These are phyloP conservation scores for Caenorhabditis wallacei DNA, from an alignment of 2,888 invertebrate species.

Conservation along the genomic window DNA sequence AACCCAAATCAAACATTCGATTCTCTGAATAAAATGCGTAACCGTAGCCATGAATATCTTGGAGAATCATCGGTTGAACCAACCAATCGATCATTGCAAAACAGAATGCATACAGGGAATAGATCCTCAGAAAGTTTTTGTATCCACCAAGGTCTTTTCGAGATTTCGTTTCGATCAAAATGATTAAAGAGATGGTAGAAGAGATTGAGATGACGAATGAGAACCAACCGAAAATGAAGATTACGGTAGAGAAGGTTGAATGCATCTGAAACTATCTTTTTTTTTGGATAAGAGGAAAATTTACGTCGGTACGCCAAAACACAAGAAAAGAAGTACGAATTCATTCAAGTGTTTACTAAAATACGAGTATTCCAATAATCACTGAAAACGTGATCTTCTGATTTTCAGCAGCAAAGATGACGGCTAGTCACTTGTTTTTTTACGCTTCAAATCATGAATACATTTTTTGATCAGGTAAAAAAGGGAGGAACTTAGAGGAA, in stretches of 20 bases:
- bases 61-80: not conserved
- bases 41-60: constrained; percentile 23
- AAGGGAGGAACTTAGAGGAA: not conserved
- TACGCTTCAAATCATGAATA: not conserved
- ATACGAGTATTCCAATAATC: not conserved
- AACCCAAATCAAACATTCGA: constrained; percentile 31
- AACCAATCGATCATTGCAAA: constrained; percentile 26
- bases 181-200: constrained; percentile 16
- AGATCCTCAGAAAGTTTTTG: constrained; percentile 38
- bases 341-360: too few relatives aligned
- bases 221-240: constrained; percentile 34
- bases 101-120: constrained; percentile 32
- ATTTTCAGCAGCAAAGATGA: too few relatives aligned
- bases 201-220: constrained; percentile 31
- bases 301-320: not conserved
- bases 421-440: not conserved
- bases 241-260: constrained; percentile 5
- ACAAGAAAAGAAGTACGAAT: too few relatives aligned
- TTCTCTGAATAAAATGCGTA: constrained; percentile 30
- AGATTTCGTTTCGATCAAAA: constrained; percentile 37
- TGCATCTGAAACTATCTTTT: constrained; percentile 3
- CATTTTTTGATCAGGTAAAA: not conserved
- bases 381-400: too few relatives aligned
- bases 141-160: constrained; percentile 41
- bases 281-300: not conserved